Conservation (phyloP, 2,888 invertebrate genomes). For the Portevinia maculata region DNA sequence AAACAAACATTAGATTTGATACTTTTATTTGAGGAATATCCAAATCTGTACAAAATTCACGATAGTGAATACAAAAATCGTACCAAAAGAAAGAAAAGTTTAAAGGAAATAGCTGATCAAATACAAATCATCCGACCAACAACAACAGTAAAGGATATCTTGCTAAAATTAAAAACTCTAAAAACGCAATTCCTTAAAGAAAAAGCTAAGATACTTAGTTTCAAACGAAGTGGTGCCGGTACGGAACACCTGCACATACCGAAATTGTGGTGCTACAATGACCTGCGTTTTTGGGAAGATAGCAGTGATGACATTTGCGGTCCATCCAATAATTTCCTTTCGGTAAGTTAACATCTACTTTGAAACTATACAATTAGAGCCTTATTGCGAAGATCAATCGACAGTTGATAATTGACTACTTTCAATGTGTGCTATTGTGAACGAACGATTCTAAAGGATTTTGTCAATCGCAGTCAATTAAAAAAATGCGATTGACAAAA, state of each 20-base stretch:
- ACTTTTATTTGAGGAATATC: too few species aligned
- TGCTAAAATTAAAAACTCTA: too few species aligned
- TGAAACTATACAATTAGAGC: neutral
- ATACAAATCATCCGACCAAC: neutral
- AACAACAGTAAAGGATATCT: neutral
- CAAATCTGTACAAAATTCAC: too few species aligned
- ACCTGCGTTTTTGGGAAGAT: neutral
- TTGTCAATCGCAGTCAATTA: too few species aligned
- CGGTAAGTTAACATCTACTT: neutral
- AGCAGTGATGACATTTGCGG: neutral
- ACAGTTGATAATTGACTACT: too few species aligned
- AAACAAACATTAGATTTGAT: too few species aligned
- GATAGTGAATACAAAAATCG: too few species aligned
- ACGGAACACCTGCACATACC: neutral
- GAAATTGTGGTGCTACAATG: neutral
- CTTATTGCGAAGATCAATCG: too few species aligned
- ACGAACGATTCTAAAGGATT: too few species aligned
- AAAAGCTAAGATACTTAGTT: neutral
- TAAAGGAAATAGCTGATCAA: neutral
- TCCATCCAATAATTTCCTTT: neutral
- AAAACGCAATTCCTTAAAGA: too few species aligned
- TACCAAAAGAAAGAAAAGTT: neutral
- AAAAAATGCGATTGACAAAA: too few species aligned
- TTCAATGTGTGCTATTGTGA: too few species aligned
- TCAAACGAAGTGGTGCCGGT: neutral